These are phyloP conservation scores for Gobionotothen gibberifrons DNA, from an alignment of 2,797 vertebrate species.

Conservation along the genomic window DNA sequence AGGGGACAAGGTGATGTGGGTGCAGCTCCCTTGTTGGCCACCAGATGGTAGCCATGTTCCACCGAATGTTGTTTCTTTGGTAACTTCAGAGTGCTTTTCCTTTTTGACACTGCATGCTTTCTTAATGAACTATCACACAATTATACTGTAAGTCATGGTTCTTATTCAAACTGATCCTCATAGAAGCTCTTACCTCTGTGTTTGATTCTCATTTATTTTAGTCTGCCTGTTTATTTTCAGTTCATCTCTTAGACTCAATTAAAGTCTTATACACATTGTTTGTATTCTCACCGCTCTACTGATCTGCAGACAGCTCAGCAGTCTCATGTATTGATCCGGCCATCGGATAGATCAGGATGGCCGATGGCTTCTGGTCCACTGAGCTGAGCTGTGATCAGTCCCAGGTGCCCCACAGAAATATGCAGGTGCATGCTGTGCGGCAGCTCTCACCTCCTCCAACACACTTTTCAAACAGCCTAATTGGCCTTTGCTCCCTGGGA, in stretches of 20 bases:
- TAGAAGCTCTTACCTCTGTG: not conserved
- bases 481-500: constrained; percentile 59
- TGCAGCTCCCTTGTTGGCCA: constrained; percentile 26
- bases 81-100: not conserved
- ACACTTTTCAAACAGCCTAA: constrained; percentile 42
- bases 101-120: not conserved
- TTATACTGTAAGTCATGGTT: constrained; percentile 1
- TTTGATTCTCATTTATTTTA: not conserved
- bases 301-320: constrained; percentile 1
- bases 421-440: constrained; percentile 51
- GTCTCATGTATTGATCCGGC: constrained; percentile 44
- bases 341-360: constrained; percentile 9
- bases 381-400: constrained; percentile 53
- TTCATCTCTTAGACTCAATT: not conserved
- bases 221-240: not conserved
- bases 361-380: constrained; percentile 30
- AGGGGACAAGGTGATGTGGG: not conserved
- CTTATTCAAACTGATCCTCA: constrained; percentile 22
- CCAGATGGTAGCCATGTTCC: constrained; percentile 55
- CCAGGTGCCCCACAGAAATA: constrained; percentile 44
- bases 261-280: not conserved
- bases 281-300: not conserved
- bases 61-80: constrained; percentile 21
- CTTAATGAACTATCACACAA: constrained; percentile 1
- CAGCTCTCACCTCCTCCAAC: constrained; percentile 59